Evolutionary conservation across 2,797 vertebrate genomes (phyloP), one percentile per base, ranked within the genome.

Genomic region (Clarias fuscus): DNA sequence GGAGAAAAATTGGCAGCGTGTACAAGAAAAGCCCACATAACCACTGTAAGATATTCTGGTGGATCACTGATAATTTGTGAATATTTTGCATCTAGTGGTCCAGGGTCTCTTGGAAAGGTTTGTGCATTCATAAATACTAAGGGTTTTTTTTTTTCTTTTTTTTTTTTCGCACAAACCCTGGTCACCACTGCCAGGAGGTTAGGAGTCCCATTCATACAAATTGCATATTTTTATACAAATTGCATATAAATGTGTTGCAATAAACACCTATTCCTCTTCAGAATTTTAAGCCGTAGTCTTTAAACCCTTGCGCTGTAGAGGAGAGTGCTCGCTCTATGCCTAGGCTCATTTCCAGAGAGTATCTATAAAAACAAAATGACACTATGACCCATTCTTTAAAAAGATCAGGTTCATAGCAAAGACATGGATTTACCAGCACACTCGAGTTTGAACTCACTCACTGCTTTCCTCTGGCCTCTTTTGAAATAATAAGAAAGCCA

Each of bases 381-480:
- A 80, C 79, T 84, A 71, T n/a, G 64, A 75, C 71, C 83, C 56
- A 22, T 64, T 83, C 53, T 88, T 90, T 84, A 85, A 90, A 89
- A 78, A 81, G 88, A 85, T 89, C 82, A 61, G 90, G 82, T 88
- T 90, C 65, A 88, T 88, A 85, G 91, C 92, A 90, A 90, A 91
- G 89, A 37, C 86, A 87, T 76, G 67, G 90, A 90, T 91, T 89
- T 86, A 88, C 72, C 86, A 84, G 88, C 88, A n/a, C 87, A 86
- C 85, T 76, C 81, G 85, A 80, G 85, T 86, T 80, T 88, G 84
- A 90, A 90, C 86, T 87, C 76, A 24, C 82, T 88, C 75, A 93
- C 94, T 92, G 92, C 92, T 93, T 93, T 93, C 91, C 82, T 86
- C 90, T 90, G 90, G 90, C 93, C 92, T 93, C 92, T 89, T 92